Evolutionary conservation across 1,140 invertebrate species (phyloP), one percentile per base, ranked within the genome.

Genomic region (Panulirus ornatus): DNA sequence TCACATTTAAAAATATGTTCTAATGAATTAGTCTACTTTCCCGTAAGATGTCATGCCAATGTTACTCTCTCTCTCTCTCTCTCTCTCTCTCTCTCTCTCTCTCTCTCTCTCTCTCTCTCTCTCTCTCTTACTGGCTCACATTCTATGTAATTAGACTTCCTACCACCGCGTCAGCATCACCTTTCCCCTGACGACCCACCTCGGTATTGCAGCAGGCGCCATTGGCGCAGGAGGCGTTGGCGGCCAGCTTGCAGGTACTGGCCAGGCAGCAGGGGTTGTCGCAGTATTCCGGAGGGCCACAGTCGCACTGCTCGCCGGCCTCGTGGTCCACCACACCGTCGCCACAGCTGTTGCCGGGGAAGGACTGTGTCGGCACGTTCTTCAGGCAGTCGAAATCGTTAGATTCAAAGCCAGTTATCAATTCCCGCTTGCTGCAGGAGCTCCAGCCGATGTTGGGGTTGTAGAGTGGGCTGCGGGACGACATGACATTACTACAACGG

Each of bases 321-420:
- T n/a, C n/a, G n/a, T n/a, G n/a, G 93, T 99, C 98, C 1, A 98
- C 96, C 93, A 99, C 98, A 0, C 97, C 97, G 94, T 99, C 99
- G 9, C 99, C 99, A 94, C 99, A 99, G 22, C 97, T 96, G 0
- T 98, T 97, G 47, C 97, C 96, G 16, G 96, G 96, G 93, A 97
- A 98, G 0, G 98, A 30, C 9, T 36, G 83, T 81, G 93, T 93
- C 40, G 96, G 96, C 83, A 95, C 95, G 92, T 97, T 96, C 42
- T 96, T 94, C 19, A 99, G 94, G 93, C 99, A 99, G 93, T 99
- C 98, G 94, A 99, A 98, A 97, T 99, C 98, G 9, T 98, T 98
- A 91, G 98, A 97, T 85, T 97, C 96, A 93, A 99, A 98, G 0
- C 98, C 97, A 40, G 97, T 94, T 0, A 97, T 96, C 11, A 99